Percentiles rank a stretch among this genome's conserved stretches.
phyloP scores from a whole-genome alignment of 2,797 vertebrate genomes.

The Paratrypauchen microcephalus region DNA sequence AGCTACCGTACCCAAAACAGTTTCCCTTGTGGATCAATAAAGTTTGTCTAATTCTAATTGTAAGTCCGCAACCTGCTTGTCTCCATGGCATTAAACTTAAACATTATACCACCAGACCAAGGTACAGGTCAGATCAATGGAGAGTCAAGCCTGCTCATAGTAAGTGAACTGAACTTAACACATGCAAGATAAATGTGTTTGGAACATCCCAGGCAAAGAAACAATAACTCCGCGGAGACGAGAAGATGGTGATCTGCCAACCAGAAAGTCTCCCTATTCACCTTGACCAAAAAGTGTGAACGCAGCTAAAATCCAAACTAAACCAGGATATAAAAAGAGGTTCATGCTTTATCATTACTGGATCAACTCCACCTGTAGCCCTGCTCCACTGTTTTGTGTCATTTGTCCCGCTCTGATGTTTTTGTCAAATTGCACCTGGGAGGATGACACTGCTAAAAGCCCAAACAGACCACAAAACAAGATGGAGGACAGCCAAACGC shows the following conservation, averaged over 20 bases:
- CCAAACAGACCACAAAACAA: conserved; percentile 26
- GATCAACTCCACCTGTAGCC: too few relatives aligned
- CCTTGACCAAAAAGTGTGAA: neutral
- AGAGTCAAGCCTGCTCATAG: neutral
- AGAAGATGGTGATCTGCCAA: neutral
- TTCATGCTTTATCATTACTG: neutral
- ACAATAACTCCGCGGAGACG: neutral
- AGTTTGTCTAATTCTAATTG: too few relatives aligned
- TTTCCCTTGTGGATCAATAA: too few relatives aligned
- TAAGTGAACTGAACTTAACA: neutral
- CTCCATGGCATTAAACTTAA: neutral
- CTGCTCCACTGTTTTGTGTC: neutral
- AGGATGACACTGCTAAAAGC: conserved; percentile 14
- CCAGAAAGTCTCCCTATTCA: neutral
- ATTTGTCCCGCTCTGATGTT: conserved; percentile 43
- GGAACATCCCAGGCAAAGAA: neutral
- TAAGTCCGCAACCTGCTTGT: too few relatives aligned
- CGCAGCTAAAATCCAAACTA: neutral
- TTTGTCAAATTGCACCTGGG: conserved; percentile 25
- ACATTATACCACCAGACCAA: neutral
- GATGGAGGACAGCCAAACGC: conserved; percentile 41
- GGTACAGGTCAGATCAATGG: neutral
- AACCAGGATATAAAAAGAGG: neutral
- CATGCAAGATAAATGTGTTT: neutral
- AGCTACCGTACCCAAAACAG: too few relatives aligned